Conservation (phyloP, 2,113 vertebrate genomes). For the Puntigrus tetrazona region DNA sequence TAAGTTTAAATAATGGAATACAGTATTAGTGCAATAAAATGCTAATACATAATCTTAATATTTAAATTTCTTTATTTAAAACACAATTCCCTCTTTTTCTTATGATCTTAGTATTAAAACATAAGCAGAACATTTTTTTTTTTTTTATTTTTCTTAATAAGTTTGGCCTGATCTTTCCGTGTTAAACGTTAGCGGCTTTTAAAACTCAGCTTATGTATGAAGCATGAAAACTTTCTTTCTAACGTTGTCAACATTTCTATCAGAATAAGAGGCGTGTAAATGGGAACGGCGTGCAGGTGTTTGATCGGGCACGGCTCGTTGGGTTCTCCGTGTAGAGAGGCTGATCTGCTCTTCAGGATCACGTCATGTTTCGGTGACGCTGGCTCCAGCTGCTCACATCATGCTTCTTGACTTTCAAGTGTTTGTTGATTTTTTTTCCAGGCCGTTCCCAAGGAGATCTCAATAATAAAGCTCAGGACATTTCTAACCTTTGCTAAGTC, state of each 20-base stretch:
- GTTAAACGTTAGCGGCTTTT: not conserved
- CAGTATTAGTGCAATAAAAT: no score
- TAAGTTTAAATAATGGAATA: no score
- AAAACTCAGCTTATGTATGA: not conserved
- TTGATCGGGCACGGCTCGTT: not conserved
- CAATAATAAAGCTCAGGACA: not conserved
- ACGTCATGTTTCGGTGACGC: not conserved
- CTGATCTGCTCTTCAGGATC: not conserved
- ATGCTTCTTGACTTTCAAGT: not conserved
- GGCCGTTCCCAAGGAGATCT: slow-evolving; percentile 8
- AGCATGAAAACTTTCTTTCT: no score
- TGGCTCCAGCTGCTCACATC: not conserved
- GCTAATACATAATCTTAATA: no score
- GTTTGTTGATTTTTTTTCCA: not conserved
- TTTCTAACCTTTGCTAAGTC: not conserved
- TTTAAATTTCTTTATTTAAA: not conserved
- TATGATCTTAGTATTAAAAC: not conserved
- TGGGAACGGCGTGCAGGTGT: not conserved
- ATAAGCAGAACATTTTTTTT: no score
- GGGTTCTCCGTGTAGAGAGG: not conserved
- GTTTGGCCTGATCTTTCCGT: no score
- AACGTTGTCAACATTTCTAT: not conserved
- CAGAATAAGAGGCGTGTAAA: no score
- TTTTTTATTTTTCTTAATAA: no score
- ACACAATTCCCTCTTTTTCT: not conserved